A percentile compares a stretch with the other conserved stretches of the same genome.
These are phyloP conservation scores for Vimba vimba DNA, from an alignment of 2,113 vertebrate species.

Conservation along the genomic window DNA sequence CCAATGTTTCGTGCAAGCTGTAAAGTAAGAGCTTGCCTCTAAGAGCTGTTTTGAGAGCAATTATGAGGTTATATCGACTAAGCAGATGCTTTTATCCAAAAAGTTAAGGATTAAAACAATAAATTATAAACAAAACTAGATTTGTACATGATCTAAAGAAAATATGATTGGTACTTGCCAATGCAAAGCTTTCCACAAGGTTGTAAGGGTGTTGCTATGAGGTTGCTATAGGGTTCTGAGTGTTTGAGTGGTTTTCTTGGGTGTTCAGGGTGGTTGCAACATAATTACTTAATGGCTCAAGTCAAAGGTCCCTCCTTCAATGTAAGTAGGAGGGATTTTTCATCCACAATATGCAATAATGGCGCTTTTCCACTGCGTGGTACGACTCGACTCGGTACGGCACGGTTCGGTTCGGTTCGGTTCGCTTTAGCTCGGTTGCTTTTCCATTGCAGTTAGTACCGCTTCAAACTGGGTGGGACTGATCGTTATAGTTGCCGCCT, in stretches of 20 bases:
- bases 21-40: conserved; percentile 10
- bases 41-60: conserved; percentile 22
- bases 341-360: neutral
- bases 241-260: neutral
- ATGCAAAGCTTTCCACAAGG: neutral
- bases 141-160: neutral
- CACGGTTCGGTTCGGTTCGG: too few relatives aligned
- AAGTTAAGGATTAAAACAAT: neutral
- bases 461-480: too few relatives aligned
- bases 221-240: neutral
- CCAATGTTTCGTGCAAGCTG: conserved; percentile 4
- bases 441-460: too few relatives aligned
- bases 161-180: neutral
- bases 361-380: too few relatives aligned
- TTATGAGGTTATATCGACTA: conserved; percentile 1
- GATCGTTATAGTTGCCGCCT: too few relatives aligned
- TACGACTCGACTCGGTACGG: too few relatives aligned
- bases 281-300: neutral
- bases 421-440: too few relatives aligned
- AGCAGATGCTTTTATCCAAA: neutral
- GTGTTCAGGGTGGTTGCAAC: neutral
- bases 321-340: neutral
- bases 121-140: conserved; percentile 5
- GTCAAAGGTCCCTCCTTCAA: neutral
- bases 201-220: neutral